Evolutionary conservation across 2,113 vertebrate species (phyloP).

Genomic region (Peromyscus leucopus): DNA sequence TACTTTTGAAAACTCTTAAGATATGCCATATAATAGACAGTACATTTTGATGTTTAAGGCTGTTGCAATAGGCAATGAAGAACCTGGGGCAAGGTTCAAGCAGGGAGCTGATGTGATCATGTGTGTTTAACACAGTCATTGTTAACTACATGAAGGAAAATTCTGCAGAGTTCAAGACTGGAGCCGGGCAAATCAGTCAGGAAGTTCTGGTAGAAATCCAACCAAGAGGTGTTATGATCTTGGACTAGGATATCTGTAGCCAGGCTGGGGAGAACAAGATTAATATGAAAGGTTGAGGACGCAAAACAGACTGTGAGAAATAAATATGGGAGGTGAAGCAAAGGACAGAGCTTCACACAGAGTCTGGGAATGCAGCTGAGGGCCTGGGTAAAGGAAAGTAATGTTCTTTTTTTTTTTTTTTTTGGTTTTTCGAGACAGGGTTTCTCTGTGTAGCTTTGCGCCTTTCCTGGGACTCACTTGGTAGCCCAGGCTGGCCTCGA

Average conservation of each 20-base stretch:
- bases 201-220: not conserved
- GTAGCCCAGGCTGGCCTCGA: too few relatives aligned
- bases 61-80: not conserved
- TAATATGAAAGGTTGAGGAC: constrained; percentile 23
- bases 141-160: not conserved
- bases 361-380: not conserved
- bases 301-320: not conserved
- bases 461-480: too few relatives aligned
- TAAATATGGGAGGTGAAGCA: not conserved
- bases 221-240: not conserved
- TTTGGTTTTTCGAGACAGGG: too few relatives aligned
- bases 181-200: not conserved
- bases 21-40: not conserved
- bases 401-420: too few relatives aligned
- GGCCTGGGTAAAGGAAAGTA: not conserved
- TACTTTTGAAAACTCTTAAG: not conserved
- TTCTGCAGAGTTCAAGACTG: not conserved
- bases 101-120: not conserved
- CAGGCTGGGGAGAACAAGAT: not conserved
- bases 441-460: too few relatives aligned
- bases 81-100: not conserved
- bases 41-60: constrained; percentile 21
- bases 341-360: not conserved
- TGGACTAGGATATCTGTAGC: not conserved
- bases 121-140: not conserved